A percentile compares a stretch with the other conserved stretches of the same genome.
These are phyloP conservation scores for Polyodon spathula DNA, from an alignment of 2,113 vertebrate species.

Conservation along the genomic window DNA sequence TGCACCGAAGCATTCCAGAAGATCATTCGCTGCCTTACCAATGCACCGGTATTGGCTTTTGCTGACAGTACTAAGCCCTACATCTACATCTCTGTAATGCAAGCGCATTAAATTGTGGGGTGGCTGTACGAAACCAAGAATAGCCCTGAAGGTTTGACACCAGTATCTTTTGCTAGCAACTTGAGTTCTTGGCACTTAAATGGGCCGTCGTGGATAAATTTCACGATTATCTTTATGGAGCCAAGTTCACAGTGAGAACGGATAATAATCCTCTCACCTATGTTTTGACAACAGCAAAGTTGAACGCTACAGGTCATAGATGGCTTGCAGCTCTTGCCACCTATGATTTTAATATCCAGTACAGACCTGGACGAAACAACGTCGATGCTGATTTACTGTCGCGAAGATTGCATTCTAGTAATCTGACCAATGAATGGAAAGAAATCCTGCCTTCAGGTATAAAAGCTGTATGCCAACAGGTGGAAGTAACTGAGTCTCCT, in stretches of 20 bases:
- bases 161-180: neutral
- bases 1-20: conserved; percentile 1
- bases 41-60: conserved; percentile 2
- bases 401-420: neutral
- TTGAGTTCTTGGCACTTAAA: neutral
- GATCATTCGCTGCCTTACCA: neutral
- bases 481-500: neutral
- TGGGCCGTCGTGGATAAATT: conserved; percentile 7
- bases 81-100: conserved; percentile 3
- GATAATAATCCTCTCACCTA: neutral
- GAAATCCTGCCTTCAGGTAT: neutral
- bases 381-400: neutral
- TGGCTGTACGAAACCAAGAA: neutral
- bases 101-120: neutral
- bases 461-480: neutral
- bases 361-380: neutral
- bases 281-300: neutral
- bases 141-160: neutral
- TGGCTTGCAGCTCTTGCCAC: neutral
- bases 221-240: conserved; percentile 12
- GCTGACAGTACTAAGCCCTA: neutral
- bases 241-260: neutral
- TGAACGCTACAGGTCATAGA: neutral
- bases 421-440: neutral
- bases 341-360: neutral